A percentile compares a stretch with the other conserved stretches of the same genome.
phyloP scores from a whole-genome alignment of 2,113 vertebrate species.

The Orycteropus afer region DNA sequence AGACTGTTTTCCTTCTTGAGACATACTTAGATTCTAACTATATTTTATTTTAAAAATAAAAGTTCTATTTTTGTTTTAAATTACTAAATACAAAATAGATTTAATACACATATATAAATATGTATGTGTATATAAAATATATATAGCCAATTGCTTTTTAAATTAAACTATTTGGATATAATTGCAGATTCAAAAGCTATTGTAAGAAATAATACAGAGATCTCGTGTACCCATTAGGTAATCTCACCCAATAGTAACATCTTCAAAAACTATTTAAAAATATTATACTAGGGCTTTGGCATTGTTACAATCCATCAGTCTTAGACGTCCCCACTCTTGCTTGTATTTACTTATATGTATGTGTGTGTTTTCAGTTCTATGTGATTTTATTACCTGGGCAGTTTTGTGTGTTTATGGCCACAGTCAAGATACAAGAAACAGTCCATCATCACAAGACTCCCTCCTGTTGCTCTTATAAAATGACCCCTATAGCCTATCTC shows the following conservation, averaged over 20 bases:
- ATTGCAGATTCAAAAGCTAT: not conserved
- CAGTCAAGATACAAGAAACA: not conserved
- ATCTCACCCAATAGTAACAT: not conserved
- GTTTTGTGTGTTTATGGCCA: not conserved
- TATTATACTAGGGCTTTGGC: not conserved
- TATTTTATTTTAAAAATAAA: slow-evolving; percentile 35
- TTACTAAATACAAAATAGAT: slow-evolving; percentile 58
- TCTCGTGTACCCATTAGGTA: not conserved
- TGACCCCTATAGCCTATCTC: not conserved
- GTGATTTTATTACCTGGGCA: not conserved
- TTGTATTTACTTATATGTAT: not conserved
- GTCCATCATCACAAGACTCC: not conserved
- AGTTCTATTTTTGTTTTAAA: slow-evolving; percentile 61
- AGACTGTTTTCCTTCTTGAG: slow-evolving; percentile 42
- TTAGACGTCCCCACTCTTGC: not conserved
- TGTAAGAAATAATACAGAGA: not conserved
- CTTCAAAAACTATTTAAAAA: not conserved
- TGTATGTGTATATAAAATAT: not conserved
- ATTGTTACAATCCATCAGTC: not conserved
- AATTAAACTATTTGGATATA: slow-evolving; percentile 30
- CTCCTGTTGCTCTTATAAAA: not conserved
- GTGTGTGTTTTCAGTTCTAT: not conserved
- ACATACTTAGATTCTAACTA: slow-evolving; percentile 67
- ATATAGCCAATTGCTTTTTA: not conserved
- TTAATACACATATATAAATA: not conserved